phyloP scores from a whole-genome alignment of 2,113 vertebrate genomes.

The Cyanoderma ruficeps region DNA sequence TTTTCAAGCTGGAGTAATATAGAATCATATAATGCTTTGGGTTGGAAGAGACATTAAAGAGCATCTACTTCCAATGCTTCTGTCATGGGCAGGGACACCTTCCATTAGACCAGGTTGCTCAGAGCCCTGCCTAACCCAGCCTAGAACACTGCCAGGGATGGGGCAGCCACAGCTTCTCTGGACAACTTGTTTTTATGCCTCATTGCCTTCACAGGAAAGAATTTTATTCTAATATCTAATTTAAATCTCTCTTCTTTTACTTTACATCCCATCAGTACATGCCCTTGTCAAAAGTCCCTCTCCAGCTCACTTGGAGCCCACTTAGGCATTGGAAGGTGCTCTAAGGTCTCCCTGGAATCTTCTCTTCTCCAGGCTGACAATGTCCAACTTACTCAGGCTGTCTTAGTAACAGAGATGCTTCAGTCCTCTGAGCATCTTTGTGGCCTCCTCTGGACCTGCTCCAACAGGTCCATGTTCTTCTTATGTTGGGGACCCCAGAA shows the following conservation, averaged over 20 bases:
- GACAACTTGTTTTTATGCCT: not conserved
- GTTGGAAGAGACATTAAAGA: not conserved
- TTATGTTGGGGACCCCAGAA: not conserved
- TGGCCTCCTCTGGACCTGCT: not conserved
- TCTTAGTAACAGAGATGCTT: not conserved
- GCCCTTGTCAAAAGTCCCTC: not conserved
- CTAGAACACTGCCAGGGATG: not conserved
- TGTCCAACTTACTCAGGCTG: not conserved
- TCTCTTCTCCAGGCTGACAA: not conserved
- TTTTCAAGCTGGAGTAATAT: not conserved
- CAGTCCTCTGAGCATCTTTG: not conserved
- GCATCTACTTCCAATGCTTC: not conserved
- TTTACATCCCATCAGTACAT: not conserved
- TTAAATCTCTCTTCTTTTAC: not conserved
- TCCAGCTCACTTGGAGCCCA: not conserved
- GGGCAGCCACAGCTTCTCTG: not conserved
- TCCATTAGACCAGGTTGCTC: not conserved
- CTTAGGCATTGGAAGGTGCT: not conserved
- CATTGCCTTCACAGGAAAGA: not conserved
- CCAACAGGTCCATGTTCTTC: not conserved
- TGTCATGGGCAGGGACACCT: not conserved
- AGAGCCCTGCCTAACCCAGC: not conserved
- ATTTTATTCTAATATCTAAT: not conserved
- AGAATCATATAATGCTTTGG: not conserved
- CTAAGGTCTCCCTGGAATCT: not conserved